A percentile compares a stretch with the other conserved stretches of the same genome.
Conservation (phyloP, 1,140 invertebrate genomes). For the Monochamus saltuarius region DNA sequence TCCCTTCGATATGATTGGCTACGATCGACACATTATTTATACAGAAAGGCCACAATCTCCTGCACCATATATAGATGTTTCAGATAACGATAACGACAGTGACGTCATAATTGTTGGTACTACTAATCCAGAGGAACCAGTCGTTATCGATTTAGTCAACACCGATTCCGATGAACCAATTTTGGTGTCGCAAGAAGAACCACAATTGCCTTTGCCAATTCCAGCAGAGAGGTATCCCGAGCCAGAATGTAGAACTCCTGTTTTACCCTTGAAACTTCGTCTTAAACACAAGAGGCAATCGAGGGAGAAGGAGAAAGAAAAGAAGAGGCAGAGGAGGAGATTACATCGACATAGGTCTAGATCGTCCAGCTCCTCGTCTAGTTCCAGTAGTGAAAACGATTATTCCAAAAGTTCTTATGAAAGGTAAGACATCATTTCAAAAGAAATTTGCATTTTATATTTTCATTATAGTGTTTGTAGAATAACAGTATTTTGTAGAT, state of each 20-base stretch:
- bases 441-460: too few species aligned
- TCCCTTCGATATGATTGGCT: conserved; percentile 79
- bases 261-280: conserved; percentile 40
- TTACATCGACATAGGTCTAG: conserved; percentile 23
- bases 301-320: conserved; percentile 26
- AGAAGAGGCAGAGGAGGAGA: conserved; percentile 20
- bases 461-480: too few species aligned
- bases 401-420: conserved; percentile 22
- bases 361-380: conserved; percentile 17
- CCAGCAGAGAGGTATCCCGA: not conserved
- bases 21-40: conserved; percentile 61
- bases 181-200: conserved; percentile 29
- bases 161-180: conserved; percentile 40
- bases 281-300: conserved; percentile 36
- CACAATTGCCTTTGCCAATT: conserved; percentile 20
- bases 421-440: conserved; percentile 4
- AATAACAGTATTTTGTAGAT: too few species aligned
- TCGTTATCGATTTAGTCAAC: conserved; percentile 38
- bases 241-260: conserved; percentile 21
- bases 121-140: conserved; percentile 33
- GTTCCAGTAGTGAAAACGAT: conserved; percentile 24
- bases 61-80: conserved; percentile 25
- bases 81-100: conserved; percentile 40
- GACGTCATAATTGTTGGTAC: conserved; percentile 42
- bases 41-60: conserved; percentile 29